Base-by-base conservation (phyloP, 2,113 vertebrate species). In the Seriola aureovittata region DNA sequence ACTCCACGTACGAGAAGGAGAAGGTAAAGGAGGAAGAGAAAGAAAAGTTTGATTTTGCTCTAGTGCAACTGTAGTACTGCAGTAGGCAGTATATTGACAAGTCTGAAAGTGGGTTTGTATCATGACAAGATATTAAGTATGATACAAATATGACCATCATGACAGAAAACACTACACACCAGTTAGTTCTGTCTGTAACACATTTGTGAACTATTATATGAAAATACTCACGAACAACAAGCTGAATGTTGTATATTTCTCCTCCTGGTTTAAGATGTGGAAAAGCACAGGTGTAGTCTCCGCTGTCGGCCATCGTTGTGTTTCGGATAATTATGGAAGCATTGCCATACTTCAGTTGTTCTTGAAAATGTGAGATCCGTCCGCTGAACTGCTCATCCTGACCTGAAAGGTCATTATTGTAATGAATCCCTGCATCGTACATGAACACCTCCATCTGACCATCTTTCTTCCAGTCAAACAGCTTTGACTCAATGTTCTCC, bases 151-250 rank as follows among this genome's bases (percentile, higher is more conserved):
- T 36, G 34, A 36, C 6, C 34, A 36, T 36, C 34, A 36, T 36
- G 34, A 6, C 34, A 36, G 34, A 36, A 5, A 36, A 36, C 34
- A 36, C 1, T 4, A 36, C 34, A 42, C 8, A 38, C 38, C 8
- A 38, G 10, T 42, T 10, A 42, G 40, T 10, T 42, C 40, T 42
- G 40, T 10, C 40, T 42, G 40, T 42, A 42, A 42, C 40, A 42
- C 40, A 42, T 36, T 36, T 36, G 40, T 42, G 10, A 42, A 42
- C n/a, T 17, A 8, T 19, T 16, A 36, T 9, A 34, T 60, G 6
- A 60, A 60, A 32, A 6, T 17, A 58, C 77, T 80, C 59, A 80
- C 77, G 48, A 21, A 80, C 77, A 71, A 55, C 13, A 9, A 80
- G 77, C 8, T 32, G 54, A 8, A 57, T 65, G 17, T 32, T 2